phyloP scores from a whole-genome alignment of 2,888 invertebrate genomes.

The Onchidella celtica region DNA sequence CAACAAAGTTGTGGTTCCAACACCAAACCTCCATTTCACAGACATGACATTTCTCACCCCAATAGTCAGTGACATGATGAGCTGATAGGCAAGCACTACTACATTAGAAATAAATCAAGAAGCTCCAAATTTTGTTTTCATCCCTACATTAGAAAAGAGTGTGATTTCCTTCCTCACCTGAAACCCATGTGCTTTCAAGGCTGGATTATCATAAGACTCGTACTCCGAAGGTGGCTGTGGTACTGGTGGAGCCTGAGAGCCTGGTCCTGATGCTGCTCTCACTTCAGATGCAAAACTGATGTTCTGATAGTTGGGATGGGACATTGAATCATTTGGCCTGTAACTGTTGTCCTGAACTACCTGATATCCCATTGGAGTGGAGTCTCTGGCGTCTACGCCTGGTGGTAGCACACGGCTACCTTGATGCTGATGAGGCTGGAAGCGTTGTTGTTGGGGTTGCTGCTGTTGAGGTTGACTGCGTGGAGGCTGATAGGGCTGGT shows the following conservation, averaged over 20 bases:
- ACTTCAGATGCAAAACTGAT: constrained; percentile 52
- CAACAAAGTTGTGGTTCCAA: no score
- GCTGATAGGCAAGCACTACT: no score
- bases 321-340: background rate
- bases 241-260: constrained; percentile 44
- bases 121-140: no score
- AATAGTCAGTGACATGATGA: no score
- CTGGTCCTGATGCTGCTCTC: constrained; percentile 46
- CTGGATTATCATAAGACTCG: constrained; percentile 58
- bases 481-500: constrained; percentile 15
- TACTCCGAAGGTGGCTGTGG: constrained; percentile 57
- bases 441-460: background rate
- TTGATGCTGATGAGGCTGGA: constrained; percentile 21
- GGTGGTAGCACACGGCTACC: constrained; percentile 40
- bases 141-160: no score
- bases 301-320: constrained; percentile 59
- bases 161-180: no score
- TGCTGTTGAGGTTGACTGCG: constrained; percentile 32
- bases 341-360: constrained; percentile 6
- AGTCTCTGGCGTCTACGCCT: constrained; percentile 26
- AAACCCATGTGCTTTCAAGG: constrained; percentile 33
- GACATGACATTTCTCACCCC: no score
- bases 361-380: constrained; percentile 31
- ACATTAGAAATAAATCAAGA: no score
- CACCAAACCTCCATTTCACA: no score